A percentile compares a stretch with the other conserved stretches of the same genome.
These are phyloP conservation scores for Monomorium pharaonis DNA, from an alignment of 1,140 invertebrate genomes.

Conservation along the genomic window DNA sequence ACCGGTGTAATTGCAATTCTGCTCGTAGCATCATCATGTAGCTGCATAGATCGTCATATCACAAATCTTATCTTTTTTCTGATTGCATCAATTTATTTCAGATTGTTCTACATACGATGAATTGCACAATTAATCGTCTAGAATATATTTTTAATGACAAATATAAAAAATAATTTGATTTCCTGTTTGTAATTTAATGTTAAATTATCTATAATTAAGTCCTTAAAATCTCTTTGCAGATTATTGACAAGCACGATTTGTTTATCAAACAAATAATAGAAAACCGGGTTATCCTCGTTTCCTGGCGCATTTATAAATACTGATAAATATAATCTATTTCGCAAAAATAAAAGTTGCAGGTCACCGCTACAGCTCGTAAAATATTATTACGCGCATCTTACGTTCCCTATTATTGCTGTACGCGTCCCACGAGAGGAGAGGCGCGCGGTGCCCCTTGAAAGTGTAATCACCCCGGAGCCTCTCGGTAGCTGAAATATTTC, in stretches of 20 bases:
- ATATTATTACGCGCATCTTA: slow-evolving; percentile 58
- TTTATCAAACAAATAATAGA: neutral
- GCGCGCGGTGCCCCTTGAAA: slow-evolving; percentile 49
- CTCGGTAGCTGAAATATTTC: slow-evolving; percentile 49
- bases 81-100: neutral
- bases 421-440: slow-evolving; percentile 27
- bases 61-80: neutral
- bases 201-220: neutral
- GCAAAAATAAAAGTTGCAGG: slow-evolving; percentile 32
- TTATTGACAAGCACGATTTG: neutral
- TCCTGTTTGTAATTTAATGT: neutral
- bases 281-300: neutral
- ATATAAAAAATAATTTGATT: neutral
- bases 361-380: slow-evolving; percentile 45
- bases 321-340: slow-evolving; percentile 48
- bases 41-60: neutral
- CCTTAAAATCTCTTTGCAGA: neutral
- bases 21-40: slow-evolving; percentile 26
- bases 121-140: neutral
- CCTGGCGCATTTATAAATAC: neutral
- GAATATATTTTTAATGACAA: neutral
- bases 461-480: slow-evolving; percentile 44
- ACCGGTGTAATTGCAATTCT: slow-evolving; percentile 47
- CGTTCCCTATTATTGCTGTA: slow-evolving; percentile 52
- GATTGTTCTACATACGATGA: neutral